Evolutionary conservation across 2,888 invertebrate species (phyloP), one percentile per base, ranked within the genome.

Genomic region (Byasa hedistus): DNA sequence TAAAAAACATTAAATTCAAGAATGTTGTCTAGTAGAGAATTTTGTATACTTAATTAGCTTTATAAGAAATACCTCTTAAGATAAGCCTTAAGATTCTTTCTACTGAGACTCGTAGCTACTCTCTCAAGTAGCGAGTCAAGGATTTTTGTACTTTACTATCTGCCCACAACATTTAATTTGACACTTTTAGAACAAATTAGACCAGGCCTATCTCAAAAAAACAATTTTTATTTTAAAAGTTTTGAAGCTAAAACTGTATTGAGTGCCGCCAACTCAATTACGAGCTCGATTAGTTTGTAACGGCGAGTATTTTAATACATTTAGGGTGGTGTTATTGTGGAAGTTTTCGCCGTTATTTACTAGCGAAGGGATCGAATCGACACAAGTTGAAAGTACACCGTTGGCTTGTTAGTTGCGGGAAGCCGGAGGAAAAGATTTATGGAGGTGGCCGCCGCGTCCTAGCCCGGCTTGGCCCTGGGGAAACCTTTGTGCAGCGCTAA

Each of bases 371-470:
- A 73, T 75, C 65, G 69, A 75, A 80, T 79, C 78, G 73, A 75
- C 74, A 74, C 75, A 73, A 75, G 75, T 70, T 68, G 72, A 69
- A 72, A 72, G 72, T 71, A 70, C 71, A 71, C 70, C 76, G 80
- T 77, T 79, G 83, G 86, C 85, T 89, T 87, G 90, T 90, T 91
- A 90, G 87, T 86, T 83, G 86, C 77, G 86, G 85, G 82, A 78
- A 82, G 83, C 83, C 83, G 80, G 83, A 80, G 83, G 83, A 87
- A 85, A 86, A 90, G 91, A 91, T 91, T 91, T 90, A 90, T 90
- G 84, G 83, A 84, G 89, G 90, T 89, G 73, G 70, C 69, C 81
- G 78, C 79, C 79, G 74, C 83, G 84, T 85, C 85, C 85, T 82
- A 77, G 74, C 81, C 80, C 84, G 81, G 77, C 81, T 81, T 81